Evolutionary conservation across 1,140 invertebrate genomes (phyloP), one percentile per base, ranked within the genome.

Genomic region (Heliconius melpomene): DNA sequence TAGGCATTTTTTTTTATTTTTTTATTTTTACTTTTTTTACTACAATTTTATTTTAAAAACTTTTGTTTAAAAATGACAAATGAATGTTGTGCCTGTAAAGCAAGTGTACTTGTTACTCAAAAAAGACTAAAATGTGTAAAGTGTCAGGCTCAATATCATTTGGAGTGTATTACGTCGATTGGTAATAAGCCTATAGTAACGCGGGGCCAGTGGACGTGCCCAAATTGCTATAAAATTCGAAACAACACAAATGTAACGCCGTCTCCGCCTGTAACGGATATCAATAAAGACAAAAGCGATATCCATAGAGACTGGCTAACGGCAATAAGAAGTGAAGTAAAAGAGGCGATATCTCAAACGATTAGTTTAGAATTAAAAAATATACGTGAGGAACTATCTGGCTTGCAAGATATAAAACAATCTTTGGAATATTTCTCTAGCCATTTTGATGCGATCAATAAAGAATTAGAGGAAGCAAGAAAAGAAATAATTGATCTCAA

Each of bases 351-450:
- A n/a, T 57, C 52, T 57, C 52, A 57, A 57, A 57, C 52, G 18
- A 57, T n/a, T n/a, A n/a, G 52, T n/a, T 20, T 57, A 57, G 72
- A 74, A 74, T 50, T 74, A 50, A 74, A 74, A 23, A 74, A 50
- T 6, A 74, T 74, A 40, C 23, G 72, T 7, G 72, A 74, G 40
- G 40, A 74, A 50, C 52, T 74, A 5, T 29, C n/a, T 13, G 40
- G 40, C 20, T 23, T 74, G 29, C 40, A 50, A 26, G 40, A 40
- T 9, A 74, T 50, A 6, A 50, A 74, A 8, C 38, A 74, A 16
- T 74, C 72, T 23, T 16, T 74, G 5, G 36, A 74, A 7, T 50
- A 23, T 23, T 74, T 74, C n/a, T 32, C 72, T 13, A 74, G 50
- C 38, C n/a, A 50, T 13, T 74, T 26, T 26, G 40, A 74, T 11